A percentile compares a stretch with the other conserved stretches of the same genome.
phyloP scores from a whole-genome alignment of 1,140 invertebrate species.

The Rhynchophorus ferrugineus region DNA sequence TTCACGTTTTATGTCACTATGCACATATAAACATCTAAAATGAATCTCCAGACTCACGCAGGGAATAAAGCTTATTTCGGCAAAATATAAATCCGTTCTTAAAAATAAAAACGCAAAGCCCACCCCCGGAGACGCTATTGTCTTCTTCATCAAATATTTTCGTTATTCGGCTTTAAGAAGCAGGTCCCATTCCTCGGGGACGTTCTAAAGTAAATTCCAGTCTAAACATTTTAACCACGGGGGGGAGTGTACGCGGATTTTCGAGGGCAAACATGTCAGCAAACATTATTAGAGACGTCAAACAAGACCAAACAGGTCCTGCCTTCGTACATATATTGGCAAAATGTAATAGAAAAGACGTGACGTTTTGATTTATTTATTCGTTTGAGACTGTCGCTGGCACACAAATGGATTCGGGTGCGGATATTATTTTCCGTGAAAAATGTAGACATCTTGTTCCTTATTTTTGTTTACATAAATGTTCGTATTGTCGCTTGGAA shows the following conservation, averaged over 20 bases:
- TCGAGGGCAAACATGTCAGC: slow-evolving; percentile 32
- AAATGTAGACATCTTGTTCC: slow-evolving; percentile 19
- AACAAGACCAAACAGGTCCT: slow-evolving; percentile 36
- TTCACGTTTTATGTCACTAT: too few relatives aligned
- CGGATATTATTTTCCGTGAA: slow-evolving; percentile 20
- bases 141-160: slow-evolving; percentile 10
- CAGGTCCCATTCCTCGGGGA: slow-evolving; percentile 25
- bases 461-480: too few relatives aligned
- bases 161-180: slow-evolving; percentile 13
- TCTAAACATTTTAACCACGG: slow-evolving; percentile 38
- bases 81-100: background rate
- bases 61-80: background rate
- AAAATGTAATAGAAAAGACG: slow-evolving; percentile 36
- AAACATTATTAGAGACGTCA: slow-evolving; percentile 39
- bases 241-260: slow-evolving; percentile 18
- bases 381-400: slow-evolving; percentile 16
- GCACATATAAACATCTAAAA: too few relatives aligned
- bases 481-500: too few relatives aligned
- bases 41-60: too few relatives aligned
- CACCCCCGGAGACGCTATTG: slow-evolving; percentile 6
- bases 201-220: slow-evolving; percentile 35
- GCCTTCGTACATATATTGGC: slow-evolving; percentile 30
- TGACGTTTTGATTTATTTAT: slow-evolving; percentile 38
- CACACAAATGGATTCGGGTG: slow-evolving; percentile 14
- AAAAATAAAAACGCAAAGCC: background rate